phyloP scores from a whole-genome alignment of 2,888 invertebrate species.

The Noctuana brunneofusca region DNA sequence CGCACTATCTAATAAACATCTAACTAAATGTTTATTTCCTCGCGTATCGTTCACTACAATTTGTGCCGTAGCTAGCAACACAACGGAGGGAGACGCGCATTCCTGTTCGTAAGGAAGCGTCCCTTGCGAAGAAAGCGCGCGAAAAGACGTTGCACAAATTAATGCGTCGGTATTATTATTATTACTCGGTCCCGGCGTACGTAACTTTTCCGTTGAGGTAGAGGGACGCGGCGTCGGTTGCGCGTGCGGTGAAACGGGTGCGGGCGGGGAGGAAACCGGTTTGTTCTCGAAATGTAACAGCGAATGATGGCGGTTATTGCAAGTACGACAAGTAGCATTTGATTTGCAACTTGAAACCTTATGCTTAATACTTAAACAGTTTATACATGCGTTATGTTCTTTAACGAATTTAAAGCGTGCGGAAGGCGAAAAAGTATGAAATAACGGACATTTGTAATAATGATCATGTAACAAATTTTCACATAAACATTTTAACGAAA shows the following conservation, averaged over 20 bases:
- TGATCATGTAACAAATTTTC: neutral
- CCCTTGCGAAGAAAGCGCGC: neutral
- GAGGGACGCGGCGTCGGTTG: neutral
- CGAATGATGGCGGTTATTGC: conserved; percentile 1
- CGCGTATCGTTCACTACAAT: neutral
- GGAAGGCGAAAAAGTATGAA: neutral
- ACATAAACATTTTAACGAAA: neutral
- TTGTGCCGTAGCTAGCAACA: neutral
- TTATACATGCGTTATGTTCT: neutral
- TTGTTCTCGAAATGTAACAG: neutral
- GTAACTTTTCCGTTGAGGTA: neutral
- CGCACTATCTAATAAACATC: neutral
- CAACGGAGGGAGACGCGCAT: neutral
- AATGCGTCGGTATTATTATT: neutral
- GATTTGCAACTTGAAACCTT: neutral
- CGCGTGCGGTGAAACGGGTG: neutral
- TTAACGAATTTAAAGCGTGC: neutral
- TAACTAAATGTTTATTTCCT: neutral
- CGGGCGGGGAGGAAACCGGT: neutral
- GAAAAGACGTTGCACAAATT: neutral
- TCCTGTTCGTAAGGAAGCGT: no score
- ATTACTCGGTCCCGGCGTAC: neutral
- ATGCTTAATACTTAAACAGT: neutral
- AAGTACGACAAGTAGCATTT: neutral
- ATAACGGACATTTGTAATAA: neutral